Evolutionary conservation across 2,888 invertebrate genomes (phyloP), one percentile per base, ranked within the genome.

Genomic region (Perdita meconis): DNA sequence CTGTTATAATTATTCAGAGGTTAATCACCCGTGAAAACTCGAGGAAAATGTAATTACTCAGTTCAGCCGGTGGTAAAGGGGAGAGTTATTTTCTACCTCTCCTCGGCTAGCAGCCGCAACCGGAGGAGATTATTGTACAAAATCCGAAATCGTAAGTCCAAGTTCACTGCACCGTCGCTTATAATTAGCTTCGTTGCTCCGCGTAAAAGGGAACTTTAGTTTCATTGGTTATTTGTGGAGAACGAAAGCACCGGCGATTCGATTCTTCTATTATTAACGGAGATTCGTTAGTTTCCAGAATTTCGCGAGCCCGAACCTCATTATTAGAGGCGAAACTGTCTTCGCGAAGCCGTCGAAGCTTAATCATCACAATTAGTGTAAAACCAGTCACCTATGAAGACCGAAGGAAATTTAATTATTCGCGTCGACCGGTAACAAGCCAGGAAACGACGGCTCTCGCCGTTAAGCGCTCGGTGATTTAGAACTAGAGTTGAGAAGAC

Each of bases 371-470:
- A 73, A 82, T 83, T 80, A 72, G 44, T 36, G 38, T n/a, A 26
- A 60, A 68, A 77, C 77, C 74, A 66, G 51, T 72, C 71, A 65
- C 40, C 66, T 50, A 60, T 47, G 77, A 69, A 72, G 63, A 65
- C 40, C 51, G 60, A 42, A 53, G 82, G 77, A 82, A 80, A 83
- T 61, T 76, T 72, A 76, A 82, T 82, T 76, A 76, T 56, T 61
- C 57, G 16, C 69, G 47, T 68, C 68, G 67, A 56, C 64, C 59
- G 73, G 61, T 71, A 81, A 78, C 74, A 70, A 79, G 68, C 56
- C 61, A 78, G 84, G 70, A 75, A 79, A 84, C 60, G 61, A 82
- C 70, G 83, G 80, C 80, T 83, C 69, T 72, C 79, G 16, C 44
- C 36, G 47, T 38, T 53, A 69, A 75, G 56, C 63, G 36, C 36